Evolutionary conservation across 35 echinoderm and acorn worm species (phyloP), one percentile per base, ranked within the genome.

Genomic region (Holothuria glaberrima): DNA sequence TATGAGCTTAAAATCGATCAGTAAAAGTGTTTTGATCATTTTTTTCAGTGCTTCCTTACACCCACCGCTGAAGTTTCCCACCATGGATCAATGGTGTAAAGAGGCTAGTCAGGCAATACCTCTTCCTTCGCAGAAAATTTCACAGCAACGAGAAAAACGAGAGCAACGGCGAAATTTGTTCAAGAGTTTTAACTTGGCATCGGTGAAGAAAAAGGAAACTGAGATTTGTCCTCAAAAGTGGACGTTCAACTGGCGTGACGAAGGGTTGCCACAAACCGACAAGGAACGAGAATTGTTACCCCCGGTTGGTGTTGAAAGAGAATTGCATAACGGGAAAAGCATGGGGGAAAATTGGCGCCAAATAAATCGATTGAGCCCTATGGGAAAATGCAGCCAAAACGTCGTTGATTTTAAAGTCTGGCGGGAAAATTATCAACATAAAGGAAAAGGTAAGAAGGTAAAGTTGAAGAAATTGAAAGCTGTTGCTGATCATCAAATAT

Each of bases 11-110:
- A 41, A 41, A 41, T 41, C 36, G 36, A 41, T 41, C 36, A 41
- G 2, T 41, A 41, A 54, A 12, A 54, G 16, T 0, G 0, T 14
- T 54, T 54, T 54, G 5, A 54, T 5, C 50, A 12, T 54, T 78
- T 45, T 74, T 21, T 35, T 27, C 38, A 78, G 74, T 50, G 74
- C 74, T 48, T 78, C 74, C 7, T 48, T 78, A 48, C 74, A 78
- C 19, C 74, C 74, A 19, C 25, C 50, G 9, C 20, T 33, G 26
- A 48, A 41, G 1, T 78, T 78, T 29, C 74, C 74, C 0, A 27
- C 21, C 18, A 41, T 48, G 22, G 21, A 50, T 25, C 74, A 78
- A 6, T 75, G 74, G 74, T 48, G 44, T 26, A 78, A 48, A 78
- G 38, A 78, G 26, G 21, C 74, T 48, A 78, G 38, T 48, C 74